phyloP scores from a whole-genome alignment of 2,797 vertebrate genomes.

The Gadopsis bispinosus region DNA sequence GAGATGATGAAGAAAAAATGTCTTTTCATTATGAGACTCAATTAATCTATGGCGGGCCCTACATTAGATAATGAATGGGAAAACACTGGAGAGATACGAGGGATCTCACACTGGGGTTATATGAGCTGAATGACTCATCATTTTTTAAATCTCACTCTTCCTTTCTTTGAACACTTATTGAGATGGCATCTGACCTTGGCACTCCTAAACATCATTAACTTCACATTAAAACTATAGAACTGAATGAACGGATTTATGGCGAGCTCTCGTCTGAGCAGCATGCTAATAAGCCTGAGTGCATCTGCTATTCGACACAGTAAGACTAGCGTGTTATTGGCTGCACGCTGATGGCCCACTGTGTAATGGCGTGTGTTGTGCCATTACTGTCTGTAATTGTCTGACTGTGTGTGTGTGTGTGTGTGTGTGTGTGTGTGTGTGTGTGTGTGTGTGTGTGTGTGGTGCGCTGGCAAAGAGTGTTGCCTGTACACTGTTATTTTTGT shows the following conservation, averaged over 20 bases:
- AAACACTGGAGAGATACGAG: background rate
- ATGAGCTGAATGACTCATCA: slow-evolving; percentile 33
- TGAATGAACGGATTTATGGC: slow-evolving; percentile 20
- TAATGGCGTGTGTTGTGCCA: slow-evolving; percentile 53
- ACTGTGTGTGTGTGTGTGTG: slow-evolving; percentile 6
- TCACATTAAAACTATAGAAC: slow-evolving; percentile 54
- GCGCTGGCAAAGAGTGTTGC: background rate
- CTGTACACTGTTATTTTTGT: background rate
- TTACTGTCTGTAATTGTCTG: slow-evolving; percentile 44
- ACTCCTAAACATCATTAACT: slow-evolving; percentile 59
- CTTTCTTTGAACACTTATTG: slow-evolving; percentile 23
- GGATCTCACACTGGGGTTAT: slow-evolving; percentile 23
- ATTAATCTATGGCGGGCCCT: too few relatives aligned
- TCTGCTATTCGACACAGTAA: slow-evolving; percentile 38
- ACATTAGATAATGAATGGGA: too few relatives aligned
- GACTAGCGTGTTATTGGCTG: slow-evolving; percentile 53
- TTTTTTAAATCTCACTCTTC: background rate
- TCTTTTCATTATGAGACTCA: too few relatives aligned
- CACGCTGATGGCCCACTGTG: slow-evolving; percentile 45
- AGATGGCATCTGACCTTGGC: slow-evolving; percentile 37
- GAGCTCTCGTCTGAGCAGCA: slow-evolving; percentile 29
- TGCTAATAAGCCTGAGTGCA: slow-evolving; percentile 42
- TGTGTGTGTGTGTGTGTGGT: slow-evolving; percentile 8
- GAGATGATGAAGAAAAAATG: too few relatives aligned
- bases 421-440: slow-evolving; percentile 18